Base-by-base conservation (phyloP, 2,113 vertebrate species). In the Rhineura floridana region DNA sequence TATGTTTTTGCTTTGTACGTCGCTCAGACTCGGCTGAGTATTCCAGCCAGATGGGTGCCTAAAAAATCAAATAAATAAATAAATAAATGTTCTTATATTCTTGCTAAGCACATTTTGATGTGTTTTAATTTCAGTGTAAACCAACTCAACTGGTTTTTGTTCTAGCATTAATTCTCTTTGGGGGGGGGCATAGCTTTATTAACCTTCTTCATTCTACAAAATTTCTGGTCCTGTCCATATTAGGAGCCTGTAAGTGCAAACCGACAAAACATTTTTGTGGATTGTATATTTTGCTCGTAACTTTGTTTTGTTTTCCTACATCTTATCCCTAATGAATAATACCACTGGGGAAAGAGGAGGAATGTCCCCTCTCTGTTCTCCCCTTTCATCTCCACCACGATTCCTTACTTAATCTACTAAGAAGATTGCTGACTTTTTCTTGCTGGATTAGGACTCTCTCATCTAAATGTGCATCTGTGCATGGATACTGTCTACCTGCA, bases 141-240 rank as follows among this genome's bases (percentile, higher is more conserved):
- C 12, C 0, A 25, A 94, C 65, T 73, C 6, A 89, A 55, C 89
- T 95, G 91, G 59, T 90, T 94, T 52, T 92, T 83, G 81, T 91
- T 92, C 33, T 67, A 86, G 65, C 87, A 50, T 55, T 73, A 85
- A 92, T 90, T 95, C 91, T 95, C 65, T 84, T 93, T 88, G 90
- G 69, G 89, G 55, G 87, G 88, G 28, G 81, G 59, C 46, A 17
- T 82, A 91, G 72, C 94, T 42, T 94, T 36, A 84, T 88, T 90
- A 86, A 89, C 77, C 8, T 36, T 63, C 30, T 46, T 69, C 69
- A 90, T 6, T 69, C 2, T n/a, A 30, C 90, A 81, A 48, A 89
- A 93, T 46, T 86, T 62, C 28, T 85, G 36, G 82, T 3, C 0
- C 6, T 44, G 87, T 89, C 75, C 23, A 77, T 88, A 88, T 87